Evolutionary conservation across 2,888 invertebrate species (phyloP).

Genomic region (Mesopsocus fuscifrons): DNA sequence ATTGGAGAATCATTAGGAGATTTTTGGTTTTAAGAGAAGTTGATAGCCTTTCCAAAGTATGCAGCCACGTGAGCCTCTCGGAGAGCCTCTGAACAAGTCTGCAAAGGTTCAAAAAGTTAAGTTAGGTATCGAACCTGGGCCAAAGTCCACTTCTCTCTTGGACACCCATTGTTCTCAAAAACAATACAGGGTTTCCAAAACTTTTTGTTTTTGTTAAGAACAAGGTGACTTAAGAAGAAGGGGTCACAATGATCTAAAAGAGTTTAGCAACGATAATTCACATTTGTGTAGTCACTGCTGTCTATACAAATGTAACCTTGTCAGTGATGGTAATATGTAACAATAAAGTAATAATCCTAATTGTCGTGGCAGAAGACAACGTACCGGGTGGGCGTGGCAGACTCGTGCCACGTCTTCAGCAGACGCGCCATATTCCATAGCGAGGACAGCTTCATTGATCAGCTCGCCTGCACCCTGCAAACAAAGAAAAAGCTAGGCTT

Average conservation of each 20-base stretch:
- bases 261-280: no score
- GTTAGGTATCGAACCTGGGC: no score
- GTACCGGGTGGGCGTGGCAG: conserved; percentile 97
- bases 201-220: no score
- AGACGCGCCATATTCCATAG: conserved; percentile 97
- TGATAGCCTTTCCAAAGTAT: conserved; percentile 92
- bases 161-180: conserved; percentile 7
- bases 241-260: no score
- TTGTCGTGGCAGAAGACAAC: no score
- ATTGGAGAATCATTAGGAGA: no score
- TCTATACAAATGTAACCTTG: no score
- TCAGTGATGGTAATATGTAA: no score
- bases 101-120: conserved; percentile 23
- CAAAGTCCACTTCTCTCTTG: no score
- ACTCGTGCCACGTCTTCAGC: conserved; percentile 96
- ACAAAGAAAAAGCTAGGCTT: conserved; percentile 8
- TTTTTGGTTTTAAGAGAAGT: conserved; percentile 44
- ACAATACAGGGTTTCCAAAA: conserved; percentile 5
- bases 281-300: no score
- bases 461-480: conserved; percentile 78
- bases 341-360: no score
- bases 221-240: no score
- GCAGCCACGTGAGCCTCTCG: conserved; percentile 94
- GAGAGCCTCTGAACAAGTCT: conserved; percentile 95
- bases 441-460: conserved; percentile 94